Base-by-base conservation (phyloP, 2,113 vertebrate species). In the Scytalopus superciliaris region DNA sequence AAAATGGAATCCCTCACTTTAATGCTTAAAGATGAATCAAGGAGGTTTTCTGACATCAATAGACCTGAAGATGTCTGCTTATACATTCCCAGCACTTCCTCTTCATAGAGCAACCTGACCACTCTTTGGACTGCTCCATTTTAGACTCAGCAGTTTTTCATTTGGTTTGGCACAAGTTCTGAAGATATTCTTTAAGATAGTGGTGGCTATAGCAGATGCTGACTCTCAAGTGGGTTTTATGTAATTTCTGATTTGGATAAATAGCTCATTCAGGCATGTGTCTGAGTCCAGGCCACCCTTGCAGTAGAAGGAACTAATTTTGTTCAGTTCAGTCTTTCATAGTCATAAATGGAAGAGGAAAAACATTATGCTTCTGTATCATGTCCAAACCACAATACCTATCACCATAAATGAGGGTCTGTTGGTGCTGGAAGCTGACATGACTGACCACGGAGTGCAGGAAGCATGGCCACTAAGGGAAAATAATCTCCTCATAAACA, bases 401-500 rank as follows among this genome's bases (percentile, higher is more conserved):
- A 3, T 91, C 55, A 30, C 40, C 33, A 83, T 60, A 77, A 83
- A 86, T 77, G 68, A 77, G 70, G 77, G 55, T 88, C 63, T 92
- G 17, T 66, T 90, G 90, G 31, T 90, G 59, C 83, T 92, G 76
- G 68, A 76, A 73, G 64, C 79, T 95, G 82, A 50, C 45, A 50
- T 50, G 45, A 30, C 50, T 90, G 88, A 80, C 79, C 76, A 78
- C 18, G 86, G 86, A 63, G 56, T 64, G 55, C 63, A 81, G 94
- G 86, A 95, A 77, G 42, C 1, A 0, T 80, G 56, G 83, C 88
- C 90, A 92, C 90, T 67, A 56, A 86, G 76, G 95, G 90, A 80
- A 86, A 90, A 86, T 92, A 95, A 92, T 92, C 90, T 94, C 57
- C 69, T 94, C 75, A 67, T 96, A 93, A 96, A 96, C 86, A 84